Evolutionary conservation across 2,888 invertebrate species (phyloP), one percentile per base, ranked within the genome.

Genomic region (Xanthorhoe spadicearia): DNA sequence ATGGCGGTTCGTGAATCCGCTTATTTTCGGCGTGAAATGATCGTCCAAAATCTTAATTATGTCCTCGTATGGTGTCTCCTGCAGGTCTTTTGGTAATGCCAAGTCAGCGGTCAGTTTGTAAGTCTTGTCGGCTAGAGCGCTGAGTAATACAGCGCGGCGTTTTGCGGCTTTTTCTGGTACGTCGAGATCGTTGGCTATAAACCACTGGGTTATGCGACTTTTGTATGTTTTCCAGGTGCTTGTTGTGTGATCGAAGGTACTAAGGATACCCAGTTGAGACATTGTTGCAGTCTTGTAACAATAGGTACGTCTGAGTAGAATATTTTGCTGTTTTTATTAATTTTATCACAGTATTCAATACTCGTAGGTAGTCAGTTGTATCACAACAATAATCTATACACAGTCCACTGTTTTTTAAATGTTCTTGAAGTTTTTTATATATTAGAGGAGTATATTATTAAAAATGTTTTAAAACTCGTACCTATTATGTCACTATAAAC

Each of bases 181-280:
- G 3, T 38, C 17, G 10, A 65, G 53, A 1, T 61, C 57, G 38
- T 66, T 66, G 3, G 65, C 65, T 17, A 65, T 61, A 46, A 61
- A 65, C 61, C 61, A 65, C 17, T 65, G 65, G 5, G 61, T 23
- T 13, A 65, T 2, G 3, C 56, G 51, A 19, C 48, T 65, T 13
- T 66, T 66, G 61, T 28, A 66, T 0, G 57, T 53, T 2, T 23
- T 48, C 65, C 65, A 66, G 8, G 35, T 43, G 4, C 19, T 15
- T 17, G 2, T 13, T 7, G 23, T 57, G 49, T 61, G 65, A 4
- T 61, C 61, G 23, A 66, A 66, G 2, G 28, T 38, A n/a, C 23
- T 52, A 3, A 66, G 5, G 0, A 53, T 19, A 10, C 61, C 61
- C 8, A 52, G 35, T n/a, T 56, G 32, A 35, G 52, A 9, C 65